These are phyloP conservation scores for Tetranychus cinnabarinus DNA, from an alignment of 1,140 invertebrate genomes.

Conservation along the genomic window DNA sequence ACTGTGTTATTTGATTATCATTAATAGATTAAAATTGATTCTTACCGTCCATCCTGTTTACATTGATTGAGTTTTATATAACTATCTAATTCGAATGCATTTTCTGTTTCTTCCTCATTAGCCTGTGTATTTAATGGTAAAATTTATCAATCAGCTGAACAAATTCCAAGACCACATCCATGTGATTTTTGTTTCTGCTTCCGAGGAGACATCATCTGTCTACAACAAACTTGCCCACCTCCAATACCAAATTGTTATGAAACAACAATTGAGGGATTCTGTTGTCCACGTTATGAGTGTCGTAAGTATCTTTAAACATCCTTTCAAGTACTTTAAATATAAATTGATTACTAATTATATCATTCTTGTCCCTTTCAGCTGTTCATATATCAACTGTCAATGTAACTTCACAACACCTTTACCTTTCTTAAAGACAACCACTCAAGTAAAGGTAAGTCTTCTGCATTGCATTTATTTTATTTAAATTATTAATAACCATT, in stretches of 20 bases:
- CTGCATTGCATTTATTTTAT: no score
- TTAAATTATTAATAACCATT: no score
- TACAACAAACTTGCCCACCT: conserved; percentile 80
- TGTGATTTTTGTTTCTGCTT: conserved; percentile 95
- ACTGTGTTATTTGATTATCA: neutral
- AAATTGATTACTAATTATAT: neutral
- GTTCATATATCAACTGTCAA: conserved; percentile 1
- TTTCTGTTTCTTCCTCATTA: neutral
- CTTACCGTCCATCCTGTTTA: no score
- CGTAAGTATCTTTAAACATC: conserved; percentile 20
- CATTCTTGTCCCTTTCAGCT: neutral
- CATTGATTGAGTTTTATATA: neutral
- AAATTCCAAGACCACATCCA: conserved; percentile 73
- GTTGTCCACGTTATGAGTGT: conserved; percentile 79
- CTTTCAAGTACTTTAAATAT: neutral
- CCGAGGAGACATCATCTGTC: conserved; percentile 70
- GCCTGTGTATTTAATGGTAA: conserved; percentile 73
- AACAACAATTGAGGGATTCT: conserved; percentile 73
- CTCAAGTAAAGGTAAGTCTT: conserved; percentile 30
- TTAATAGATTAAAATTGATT: no score
- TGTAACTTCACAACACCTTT: neutral
- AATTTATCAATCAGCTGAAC: conserved; percentile 74
- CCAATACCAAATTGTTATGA: conserved; percentile 69
- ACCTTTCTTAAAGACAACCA: neutral
- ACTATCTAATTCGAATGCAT: no score